Percentiles rank a stretch among this genome's conserved stretches.
Evolutionary conservation across 2,888 invertebrate species (phyloP).

Genomic region (Cetonia aurata): DNA sequence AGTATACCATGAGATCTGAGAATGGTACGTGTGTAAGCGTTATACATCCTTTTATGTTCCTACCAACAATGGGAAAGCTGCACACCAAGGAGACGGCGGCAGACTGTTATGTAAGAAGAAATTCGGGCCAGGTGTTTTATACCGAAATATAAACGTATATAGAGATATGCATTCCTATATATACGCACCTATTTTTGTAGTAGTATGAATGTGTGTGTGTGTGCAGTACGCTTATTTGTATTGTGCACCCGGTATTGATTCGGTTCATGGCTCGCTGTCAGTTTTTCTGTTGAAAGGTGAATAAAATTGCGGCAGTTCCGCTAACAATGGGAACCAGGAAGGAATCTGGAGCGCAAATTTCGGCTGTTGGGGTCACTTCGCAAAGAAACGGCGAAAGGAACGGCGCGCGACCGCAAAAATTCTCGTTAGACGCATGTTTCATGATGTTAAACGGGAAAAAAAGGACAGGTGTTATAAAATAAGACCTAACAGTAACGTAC

Average conservation of each 20-base stretch:
- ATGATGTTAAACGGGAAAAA: background rate
- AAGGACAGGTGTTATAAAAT: constrained; percentile 22
- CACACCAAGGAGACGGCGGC: constrained; percentile 54
- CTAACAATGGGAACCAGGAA: constrained; percentile 52
- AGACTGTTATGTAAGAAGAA: constrained; percentile 62
- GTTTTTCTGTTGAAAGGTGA: constrained; percentile 59
- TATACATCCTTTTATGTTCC: constrained; percentile 57
- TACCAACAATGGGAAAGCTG: constrained; percentile 54
- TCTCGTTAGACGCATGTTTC: background rate
- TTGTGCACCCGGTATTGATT: constrained; percentile 56
- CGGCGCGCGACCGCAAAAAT: constrained; percentile 1
- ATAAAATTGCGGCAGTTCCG: constrained; percentile 52
- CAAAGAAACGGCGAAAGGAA: constrained; percentile 4
- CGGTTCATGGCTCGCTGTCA: constrained; percentile 57
- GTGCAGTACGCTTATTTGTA: constrained; percentile 23
- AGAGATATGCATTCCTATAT: too few species aligned
- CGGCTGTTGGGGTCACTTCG: constrained; percentile 17
- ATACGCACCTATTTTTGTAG: too few species aligned
- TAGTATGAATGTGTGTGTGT: background rate
- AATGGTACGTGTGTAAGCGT: constrained; percentile 46
- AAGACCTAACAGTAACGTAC: constrained; percentile 12
- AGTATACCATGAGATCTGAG: constrained; percentile 48
- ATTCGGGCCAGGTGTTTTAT: constrained; percentile 62
- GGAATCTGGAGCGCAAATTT: constrained; percentile 57
- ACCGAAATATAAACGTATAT: constrained; percentile 32